Conservation (phyloP, 2,113 vertebrate species). For the Myrmecobius fasciatus region DNA sequence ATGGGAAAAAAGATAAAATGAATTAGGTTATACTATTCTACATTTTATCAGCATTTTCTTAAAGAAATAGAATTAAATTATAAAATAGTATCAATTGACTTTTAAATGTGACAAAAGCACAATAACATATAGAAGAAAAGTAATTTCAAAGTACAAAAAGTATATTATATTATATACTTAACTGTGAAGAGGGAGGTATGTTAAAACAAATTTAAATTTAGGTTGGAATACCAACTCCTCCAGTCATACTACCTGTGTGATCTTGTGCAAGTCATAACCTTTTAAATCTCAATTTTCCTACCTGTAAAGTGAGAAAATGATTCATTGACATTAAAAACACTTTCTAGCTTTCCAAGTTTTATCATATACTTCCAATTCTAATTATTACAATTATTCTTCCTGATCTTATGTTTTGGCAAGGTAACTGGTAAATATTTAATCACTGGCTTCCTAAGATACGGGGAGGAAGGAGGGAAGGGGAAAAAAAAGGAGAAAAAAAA, state of each 20-base stretch:
- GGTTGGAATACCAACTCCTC: background rate
- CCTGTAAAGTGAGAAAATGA: background rate
- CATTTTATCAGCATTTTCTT: background rate
- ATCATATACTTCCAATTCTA: background rate
- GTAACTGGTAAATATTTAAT: background rate
- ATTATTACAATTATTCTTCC: background rate
- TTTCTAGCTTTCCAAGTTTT: background rate
- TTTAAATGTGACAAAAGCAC: slow-evolving; percentile 1
- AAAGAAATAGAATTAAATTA: slow-evolving; percentile 4
- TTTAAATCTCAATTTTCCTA: background rate
- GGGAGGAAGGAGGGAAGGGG: too few species aligned
- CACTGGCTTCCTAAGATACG: background rate
- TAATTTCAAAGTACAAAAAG: background rate
- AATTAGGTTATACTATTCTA: background rate
- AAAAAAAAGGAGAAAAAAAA: background rate
- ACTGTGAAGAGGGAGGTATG: fast-evolving
- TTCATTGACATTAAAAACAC: background rate
- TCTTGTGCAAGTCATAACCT: background rate
- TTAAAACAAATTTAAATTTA: background rate
- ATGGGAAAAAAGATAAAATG: background rate
- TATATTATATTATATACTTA: too few species aligned
- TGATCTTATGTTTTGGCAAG: background rate
- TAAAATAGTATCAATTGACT: background rate
- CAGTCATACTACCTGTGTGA: background rate
- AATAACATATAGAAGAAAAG: background rate